These are phyloP conservation scores for Ischnura elegans DNA, from an alignment of 2,888 invertebrate genomes.

Conservation along the genomic window DNA sequence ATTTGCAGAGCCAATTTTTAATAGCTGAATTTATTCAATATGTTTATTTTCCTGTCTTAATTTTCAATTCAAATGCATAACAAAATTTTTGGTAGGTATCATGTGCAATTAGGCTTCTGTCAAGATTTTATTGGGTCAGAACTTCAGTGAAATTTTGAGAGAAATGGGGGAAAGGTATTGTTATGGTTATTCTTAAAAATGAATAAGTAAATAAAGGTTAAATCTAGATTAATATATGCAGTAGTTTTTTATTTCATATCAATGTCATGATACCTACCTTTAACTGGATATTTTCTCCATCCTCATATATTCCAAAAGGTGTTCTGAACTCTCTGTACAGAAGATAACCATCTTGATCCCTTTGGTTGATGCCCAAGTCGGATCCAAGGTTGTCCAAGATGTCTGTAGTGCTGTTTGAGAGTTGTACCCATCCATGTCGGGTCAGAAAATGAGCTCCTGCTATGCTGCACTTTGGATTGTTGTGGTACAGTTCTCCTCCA, in stretches of 20 bases:
- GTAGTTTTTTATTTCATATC: background rate
- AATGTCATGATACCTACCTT: background rate
- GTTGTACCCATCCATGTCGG: constrained; percentile 88
- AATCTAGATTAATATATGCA: too few species aligned
- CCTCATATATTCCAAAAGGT: constrained; percentile 48
- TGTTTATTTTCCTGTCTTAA: too few species aligned
- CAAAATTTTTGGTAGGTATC: too few species aligned
- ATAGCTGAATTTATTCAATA: too few species aligned
- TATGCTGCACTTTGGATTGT: constrained; percentile 91
- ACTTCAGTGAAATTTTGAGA: background rate
- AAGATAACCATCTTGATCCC: constrained; percentile 9
- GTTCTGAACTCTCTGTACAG: constrained; percentile 52
- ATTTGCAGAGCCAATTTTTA: too few species aligned
- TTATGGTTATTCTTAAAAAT: too few species aligned
- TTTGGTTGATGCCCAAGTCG: constrained; percentile 16
- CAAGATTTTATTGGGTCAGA: too few species aligned
- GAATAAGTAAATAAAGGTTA: too few species aligned
- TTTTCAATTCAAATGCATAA: too few species aligned
- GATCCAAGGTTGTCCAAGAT: constrained; percentile 33
- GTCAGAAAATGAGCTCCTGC: constrained; percentile 91
- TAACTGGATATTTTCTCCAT: constrained; percentile 30
- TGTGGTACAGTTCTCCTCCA: background rate
- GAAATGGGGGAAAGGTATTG: too few species aligned
- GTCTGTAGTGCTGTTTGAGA: constrained; percentile 80
- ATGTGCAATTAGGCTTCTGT: too few species aligned